A percentile compares a stretch with the other conserved stretches of the same genome.
phyloP scores from a whole-genome alignment of 2,113 vertebrate genomes.

The Paradoxurus hermaphroditus region DNA sequence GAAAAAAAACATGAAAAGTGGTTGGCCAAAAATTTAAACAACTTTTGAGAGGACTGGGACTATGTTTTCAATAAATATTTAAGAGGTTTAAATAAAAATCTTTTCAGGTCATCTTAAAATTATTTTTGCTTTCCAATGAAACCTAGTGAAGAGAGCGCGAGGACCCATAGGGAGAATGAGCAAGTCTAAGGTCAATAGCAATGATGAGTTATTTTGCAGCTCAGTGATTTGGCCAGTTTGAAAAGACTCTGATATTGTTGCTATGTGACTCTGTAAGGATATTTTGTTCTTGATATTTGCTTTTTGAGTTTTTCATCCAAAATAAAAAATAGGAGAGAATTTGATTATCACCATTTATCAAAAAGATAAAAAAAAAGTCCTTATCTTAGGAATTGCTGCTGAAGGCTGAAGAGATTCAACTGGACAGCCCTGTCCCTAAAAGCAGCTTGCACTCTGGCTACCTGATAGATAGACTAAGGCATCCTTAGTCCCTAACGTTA shows the following conservation, averaged over 20 bases:
- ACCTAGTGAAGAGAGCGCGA: background rate
- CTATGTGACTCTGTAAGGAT: background rate
- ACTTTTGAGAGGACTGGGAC: constrained; percentile 1
- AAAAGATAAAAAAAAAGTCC: background rate
- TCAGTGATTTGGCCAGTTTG: background rate
- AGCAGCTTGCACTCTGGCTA: background rate
- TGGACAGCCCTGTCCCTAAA: background rate
- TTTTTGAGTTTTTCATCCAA: background rate
- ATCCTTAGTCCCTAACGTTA: no score
- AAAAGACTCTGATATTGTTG: background rate
- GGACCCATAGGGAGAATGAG: background rate
- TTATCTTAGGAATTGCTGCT: background rate
- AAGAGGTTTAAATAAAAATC: background rate
- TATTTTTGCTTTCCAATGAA: background rate
- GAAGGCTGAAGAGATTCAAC: background rate
- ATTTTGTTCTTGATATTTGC: background rate
- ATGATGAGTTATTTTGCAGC: background rate
- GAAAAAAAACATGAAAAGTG: constrained; percentile 23
- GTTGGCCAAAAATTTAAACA: background rate
- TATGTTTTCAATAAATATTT: background rate
- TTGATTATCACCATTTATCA: background rate
- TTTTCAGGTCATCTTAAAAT: background rate
- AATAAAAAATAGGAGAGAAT: background rate
- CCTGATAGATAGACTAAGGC: rapidly evolving
- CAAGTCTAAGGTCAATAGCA: background rate